Evolutionary conservation across 2,888 invertebrate species (phyloP).

Genomic region (Nudaria mundana): DNA sequence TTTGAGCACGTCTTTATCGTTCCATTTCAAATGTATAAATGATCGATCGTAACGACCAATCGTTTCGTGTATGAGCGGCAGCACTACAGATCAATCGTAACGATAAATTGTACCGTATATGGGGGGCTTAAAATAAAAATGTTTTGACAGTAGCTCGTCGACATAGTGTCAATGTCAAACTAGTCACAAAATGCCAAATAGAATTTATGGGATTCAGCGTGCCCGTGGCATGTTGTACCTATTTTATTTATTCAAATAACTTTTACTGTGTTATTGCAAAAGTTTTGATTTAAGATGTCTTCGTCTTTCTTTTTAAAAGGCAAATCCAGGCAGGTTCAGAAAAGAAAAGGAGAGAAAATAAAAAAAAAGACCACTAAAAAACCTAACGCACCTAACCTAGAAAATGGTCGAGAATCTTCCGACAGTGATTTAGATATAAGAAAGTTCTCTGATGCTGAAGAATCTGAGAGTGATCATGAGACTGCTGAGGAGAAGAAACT

Average conservation of each 20-base stretch:
- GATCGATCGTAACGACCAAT: no score
- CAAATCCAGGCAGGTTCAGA: constrained; percentile 76
- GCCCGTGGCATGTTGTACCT: not conserved
- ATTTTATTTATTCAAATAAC: not conserved
- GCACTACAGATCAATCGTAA: no score
- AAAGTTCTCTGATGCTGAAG: constrained; percentile 72
- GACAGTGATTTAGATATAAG: constrained; percentile 84
- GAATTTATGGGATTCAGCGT: no score
- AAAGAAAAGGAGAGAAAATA: constrained; percentile 75
- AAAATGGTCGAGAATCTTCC: constrained; percentile 83
- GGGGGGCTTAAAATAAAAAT: no score
- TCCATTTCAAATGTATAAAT: no score
- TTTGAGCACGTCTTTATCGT: no score
- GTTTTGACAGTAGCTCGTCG: no score
- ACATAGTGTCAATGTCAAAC: no score
- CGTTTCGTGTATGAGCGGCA: no score
- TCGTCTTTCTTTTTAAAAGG: constrained; percentile 83
- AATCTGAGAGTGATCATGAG: constrained; percentile 85
- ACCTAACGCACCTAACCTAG: constrained; percentile 61
- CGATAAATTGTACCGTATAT: no score
- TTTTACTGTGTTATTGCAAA: constrained; percentile 3
- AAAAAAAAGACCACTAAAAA: constrained; percentile 63
- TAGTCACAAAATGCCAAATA: no score
- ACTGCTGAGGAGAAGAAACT: constrained; percentile 95
- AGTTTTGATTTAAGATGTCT: no score